A percentile compares a stretch with the other conserved stretches of the same genome.
These are phyloP conservation scores for Ammospiza caudacuta DNA, from an alignment of 2,113 vertebrate genomes.

Conservation along the genomic window DNA sequence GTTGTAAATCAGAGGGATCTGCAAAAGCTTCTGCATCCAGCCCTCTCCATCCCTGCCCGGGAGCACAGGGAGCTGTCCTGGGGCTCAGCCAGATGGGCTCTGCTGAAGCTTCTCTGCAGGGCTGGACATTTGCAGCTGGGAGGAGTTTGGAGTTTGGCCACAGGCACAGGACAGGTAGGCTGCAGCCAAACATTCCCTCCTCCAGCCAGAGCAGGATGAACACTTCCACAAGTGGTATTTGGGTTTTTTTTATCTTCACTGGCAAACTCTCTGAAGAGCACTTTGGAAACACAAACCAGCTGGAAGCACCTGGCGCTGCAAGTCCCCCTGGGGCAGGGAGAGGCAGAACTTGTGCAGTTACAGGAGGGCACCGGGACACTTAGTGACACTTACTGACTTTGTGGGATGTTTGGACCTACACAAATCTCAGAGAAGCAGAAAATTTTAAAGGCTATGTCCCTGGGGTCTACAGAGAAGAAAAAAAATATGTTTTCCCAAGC, in stretches of 20 bases:
- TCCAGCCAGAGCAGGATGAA: neutral
- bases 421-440: neutral
- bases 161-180: neutral
- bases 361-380: neutral
- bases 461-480: neutral
- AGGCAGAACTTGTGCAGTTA: neutral
- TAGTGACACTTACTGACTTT: neutral
- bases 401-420: neutral
- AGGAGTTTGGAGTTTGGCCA: slow-evolving; percentile 5
- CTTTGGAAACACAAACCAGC: neutral
- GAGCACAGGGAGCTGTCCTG: neutral
- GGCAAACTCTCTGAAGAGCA: neutral
- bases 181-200: neutral
- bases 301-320: neutral
- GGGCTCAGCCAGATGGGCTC: slow-evolving; percentile 5
- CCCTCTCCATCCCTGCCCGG: neutral
- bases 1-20: neutral
- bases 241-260: neutral
- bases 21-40: neutral
- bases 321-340: neutral
- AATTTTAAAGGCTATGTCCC: neutral
- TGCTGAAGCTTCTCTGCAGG: slow-evolving; percentile 26
- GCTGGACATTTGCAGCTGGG: neutral
- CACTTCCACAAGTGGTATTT: neutral
- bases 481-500: neutral